These are phyloP conservation scores for Adelphocoris suturalis DNA, from an alignment of 2,888 invertebrate genomes.

Conservation along the genomic window DNA sequence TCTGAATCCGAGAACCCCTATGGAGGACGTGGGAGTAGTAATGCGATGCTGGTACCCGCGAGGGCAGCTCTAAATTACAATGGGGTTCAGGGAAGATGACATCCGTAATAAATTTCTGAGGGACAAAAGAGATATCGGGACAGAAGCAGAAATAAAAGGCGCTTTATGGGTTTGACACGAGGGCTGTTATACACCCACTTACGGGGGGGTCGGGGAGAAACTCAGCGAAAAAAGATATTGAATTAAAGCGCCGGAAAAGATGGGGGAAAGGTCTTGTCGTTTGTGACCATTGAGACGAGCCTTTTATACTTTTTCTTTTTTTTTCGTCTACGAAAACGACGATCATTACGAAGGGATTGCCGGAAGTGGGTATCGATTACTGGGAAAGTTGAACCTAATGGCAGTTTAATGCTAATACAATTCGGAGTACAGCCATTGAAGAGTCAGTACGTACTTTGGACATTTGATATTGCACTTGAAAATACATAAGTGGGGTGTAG, in stretches of 20 bases:
- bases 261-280: slow-evolving; percentile 34
- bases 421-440: neutral
- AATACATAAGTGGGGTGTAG: too few species aligned
- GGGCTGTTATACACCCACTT: slow-evolving; percentile 43
- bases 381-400: neutral
- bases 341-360: slow-evolving; percentile 11
- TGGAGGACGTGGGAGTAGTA: slow-evolving; percentile 22
- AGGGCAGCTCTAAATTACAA: slow-evolving; percentile 14
- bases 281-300: slow-evolving; percentile 13
- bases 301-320: slow-evolving; percentile 14
- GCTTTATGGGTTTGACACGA: slow-evolving; percentile 55
- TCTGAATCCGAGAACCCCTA: neutral
- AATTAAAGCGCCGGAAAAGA: slow-evolving; percentile 44
- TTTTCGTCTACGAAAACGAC: neutral
- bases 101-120: slow-evolving; percentile 47
- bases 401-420: neutral
- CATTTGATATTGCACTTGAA: neutral
- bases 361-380: slow-evolving; percentile 17
- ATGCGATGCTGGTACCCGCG: slow-evolving; percentile 48
- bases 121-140: slow-evolving; percentile 52
- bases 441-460: neutral
- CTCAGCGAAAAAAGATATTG: slow-evolving; percentile 52
- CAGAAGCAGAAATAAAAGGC: slow-evolving; percentile 42
- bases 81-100: slow-evolving; percentile 35
- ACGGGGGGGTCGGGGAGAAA: neutral